These are phyloP conservation scores for Brenthis ino DNA, from an alignment of 2,888 invertebrate genomes.

Conservation along the genomic window DNA sequence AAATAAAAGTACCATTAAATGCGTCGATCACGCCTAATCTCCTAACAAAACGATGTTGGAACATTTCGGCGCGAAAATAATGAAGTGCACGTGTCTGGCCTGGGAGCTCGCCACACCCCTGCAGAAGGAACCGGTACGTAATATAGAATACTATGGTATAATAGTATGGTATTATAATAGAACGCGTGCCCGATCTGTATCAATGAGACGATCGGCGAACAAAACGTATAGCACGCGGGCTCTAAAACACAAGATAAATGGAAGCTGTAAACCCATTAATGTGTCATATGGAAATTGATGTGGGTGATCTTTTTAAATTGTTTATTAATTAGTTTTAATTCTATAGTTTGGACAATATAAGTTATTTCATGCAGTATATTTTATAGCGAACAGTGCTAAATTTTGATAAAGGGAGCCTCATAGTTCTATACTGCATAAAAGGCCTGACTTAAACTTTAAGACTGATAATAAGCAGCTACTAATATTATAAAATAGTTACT, in stretches of 20 bases:
- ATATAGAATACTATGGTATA: constrained; percentile 11
- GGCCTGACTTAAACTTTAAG: too few relatives aligned
- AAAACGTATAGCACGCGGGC: constrained; percentile 56
- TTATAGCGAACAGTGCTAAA: too few relatives aligned
- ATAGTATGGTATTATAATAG: constrained; percentile 46
- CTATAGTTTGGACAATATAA: too few relatives aligned
- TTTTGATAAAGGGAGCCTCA: too few relatives aligned
- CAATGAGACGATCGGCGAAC: constrained; percentile 57
- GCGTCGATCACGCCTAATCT: constrained; percentile 75
- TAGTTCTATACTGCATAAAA: too few relatives aligned
- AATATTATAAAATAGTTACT: too few relatives aligned
- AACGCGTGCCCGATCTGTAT: constrained; percentile 75
- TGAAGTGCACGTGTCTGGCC: constrained; percentile 73
- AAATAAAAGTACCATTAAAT: constrained; percentile 44
- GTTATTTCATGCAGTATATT: too few relatives aligned
- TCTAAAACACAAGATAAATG: constrained; percentile 36
- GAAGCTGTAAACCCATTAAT: constrained; percentile 26
- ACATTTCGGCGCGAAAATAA: constrained; percentile 82
- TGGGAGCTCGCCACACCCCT: constrained; percentile 31
- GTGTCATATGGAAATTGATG: constrained; percentile 7
- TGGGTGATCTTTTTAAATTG: background rate
- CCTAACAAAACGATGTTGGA: constrained; percentile 78
- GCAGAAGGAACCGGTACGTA: constrained; percentile 23
- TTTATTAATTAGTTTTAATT: constrained; percentile 2
- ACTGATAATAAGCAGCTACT: too few relatives aligned